Base-by-base conservation (phyloP, 2,797 vertebrate genomes). In the Ctenopoma multispine region DNA sequence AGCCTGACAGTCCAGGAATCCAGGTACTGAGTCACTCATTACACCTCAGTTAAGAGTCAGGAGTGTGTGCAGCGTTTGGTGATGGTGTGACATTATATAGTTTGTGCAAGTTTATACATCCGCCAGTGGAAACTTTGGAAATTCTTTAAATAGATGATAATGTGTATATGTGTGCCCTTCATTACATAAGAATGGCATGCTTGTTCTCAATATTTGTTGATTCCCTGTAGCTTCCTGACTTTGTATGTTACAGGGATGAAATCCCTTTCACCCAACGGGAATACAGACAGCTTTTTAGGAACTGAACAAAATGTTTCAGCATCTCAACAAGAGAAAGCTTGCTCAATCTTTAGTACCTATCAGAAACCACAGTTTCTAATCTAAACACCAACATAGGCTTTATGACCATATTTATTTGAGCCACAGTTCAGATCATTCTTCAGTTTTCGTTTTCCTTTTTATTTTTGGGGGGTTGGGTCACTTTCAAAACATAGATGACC, bases 91-190 rank as follows among this genome's bases (percentile, higher is more conserved):
- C 18, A 17, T 53, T 34, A 7, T 14, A 20, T 54, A 27, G 9
- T 29, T 62, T 66, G 18, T 49, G 63, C 40, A 24, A 1, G 21
- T 63, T 47, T 12, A 18, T 49, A 27, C 48, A 14, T 58, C 14
- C 8, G 46, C 17, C 38, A 40, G 50, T 49, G 67, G 59, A 59
- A 61, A 58, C 67, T 87, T 31, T 61, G 60, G 63, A 85, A 86
- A 82, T 88, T 83, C 64, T 86, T 88, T 85, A 72, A 87, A 79
- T 74, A 77, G 40, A 59, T 79, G 67, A 75, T 64, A 72, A 13
- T 41, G 12, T 5, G 6, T 44, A 13, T 4, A 12, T 48, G 14
- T 55, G 59, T 53, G 59, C 23, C 10, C 13, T 63, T 41, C 18
- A 58, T 72, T 46, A 69, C 59, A 63, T 56, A 34, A 46, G 60